These are phyloP conservation scores for Nothoprocta perdicaria DNA, from an alignment of 2,113 vertebrate genomes.

Conservation along the genomic window DNA sequence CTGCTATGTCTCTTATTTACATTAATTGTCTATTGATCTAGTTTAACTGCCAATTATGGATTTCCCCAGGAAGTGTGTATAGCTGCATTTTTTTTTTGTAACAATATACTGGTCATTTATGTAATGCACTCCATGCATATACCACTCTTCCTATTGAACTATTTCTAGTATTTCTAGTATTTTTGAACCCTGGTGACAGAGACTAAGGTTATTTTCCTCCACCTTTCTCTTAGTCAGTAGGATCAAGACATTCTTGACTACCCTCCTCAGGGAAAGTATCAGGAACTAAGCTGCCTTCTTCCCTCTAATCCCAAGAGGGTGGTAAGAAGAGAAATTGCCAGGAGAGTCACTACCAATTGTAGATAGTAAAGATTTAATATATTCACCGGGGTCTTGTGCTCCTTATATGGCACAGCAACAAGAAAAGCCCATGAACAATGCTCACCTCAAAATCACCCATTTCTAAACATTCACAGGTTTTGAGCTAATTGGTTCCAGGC, in stretches of 20 bases:
- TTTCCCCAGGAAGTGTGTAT: not conserved
- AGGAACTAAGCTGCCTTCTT: not conserved
- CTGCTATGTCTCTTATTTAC: not conserved
- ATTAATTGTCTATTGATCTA: not conserved
- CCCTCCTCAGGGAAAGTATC: not conserved
- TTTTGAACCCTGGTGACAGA: not conserved
- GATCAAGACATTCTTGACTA: not conserved
- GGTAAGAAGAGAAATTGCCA: not conserved
- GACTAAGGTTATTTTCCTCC: not conserved
- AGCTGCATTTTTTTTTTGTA: not conserved
- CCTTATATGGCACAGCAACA: not conserved
- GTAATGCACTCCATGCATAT: not conserved
- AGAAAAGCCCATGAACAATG: not conserved
- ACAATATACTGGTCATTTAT: not conserved
- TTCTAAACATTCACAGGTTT: not conserved
- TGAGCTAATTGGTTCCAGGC: not conserved
- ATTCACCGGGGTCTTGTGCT: not conserved
- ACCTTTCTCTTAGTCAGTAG: not conserved
- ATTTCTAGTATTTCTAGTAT: not conserved
- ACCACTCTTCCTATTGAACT: not conserved
- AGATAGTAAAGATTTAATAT: not conserved
- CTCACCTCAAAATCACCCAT: not conserved
- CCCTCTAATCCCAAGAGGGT: not conserved
- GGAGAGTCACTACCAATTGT: not conserved
- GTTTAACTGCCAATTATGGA: not conserved